Evolutionary conservation across 2,888 invertebrate species (phyloP).

Genomic region (Oxytorus armatus): DNA sequence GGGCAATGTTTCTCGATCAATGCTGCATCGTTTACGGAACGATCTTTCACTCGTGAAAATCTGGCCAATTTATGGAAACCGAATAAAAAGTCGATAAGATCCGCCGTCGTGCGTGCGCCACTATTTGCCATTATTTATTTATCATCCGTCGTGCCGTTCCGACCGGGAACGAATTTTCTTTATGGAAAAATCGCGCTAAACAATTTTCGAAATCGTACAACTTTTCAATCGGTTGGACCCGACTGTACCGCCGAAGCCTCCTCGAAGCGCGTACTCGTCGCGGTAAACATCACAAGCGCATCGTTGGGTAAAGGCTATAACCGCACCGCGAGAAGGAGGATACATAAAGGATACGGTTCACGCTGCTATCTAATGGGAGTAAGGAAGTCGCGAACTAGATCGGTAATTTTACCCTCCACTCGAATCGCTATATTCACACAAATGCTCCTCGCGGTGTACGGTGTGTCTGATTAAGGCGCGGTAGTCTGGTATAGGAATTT

Average conservation of each 20-base stretch:
- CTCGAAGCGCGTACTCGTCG: conserved; percentile 15
- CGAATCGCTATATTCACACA: background rate
- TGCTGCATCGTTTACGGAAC: no score
- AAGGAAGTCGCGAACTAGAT: conserved; percentile 78
- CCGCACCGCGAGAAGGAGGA: conserved; percentile 56
- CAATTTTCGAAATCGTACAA: background rate
- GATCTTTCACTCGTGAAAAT: no score
- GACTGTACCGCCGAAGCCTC: conserved; percentile 15
- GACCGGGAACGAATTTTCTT: no score
- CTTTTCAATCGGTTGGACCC: background rate
- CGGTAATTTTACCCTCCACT: conserved; percentile 67
- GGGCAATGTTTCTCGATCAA: background rate
- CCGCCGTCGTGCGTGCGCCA: no score
- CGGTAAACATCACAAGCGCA: conserved; percentile 52
- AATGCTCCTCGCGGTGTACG: conserved; percentile 1
- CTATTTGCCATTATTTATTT: no score
- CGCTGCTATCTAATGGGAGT: conserved; percentile 78
- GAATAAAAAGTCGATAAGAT: no score
- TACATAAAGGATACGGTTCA: conserved; percentile 79
- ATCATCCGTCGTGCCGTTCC: no score
- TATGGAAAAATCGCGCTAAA: background rate
- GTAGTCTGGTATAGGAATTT: no score
- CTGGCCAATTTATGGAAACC: no score
- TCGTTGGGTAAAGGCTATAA: conserved; percentile 25
- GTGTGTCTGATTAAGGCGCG: no score